Evolutionary conservation across 2,888 invertebrate species (phyloP).

Genomic region (Cataglyphis albicans): DNA sequence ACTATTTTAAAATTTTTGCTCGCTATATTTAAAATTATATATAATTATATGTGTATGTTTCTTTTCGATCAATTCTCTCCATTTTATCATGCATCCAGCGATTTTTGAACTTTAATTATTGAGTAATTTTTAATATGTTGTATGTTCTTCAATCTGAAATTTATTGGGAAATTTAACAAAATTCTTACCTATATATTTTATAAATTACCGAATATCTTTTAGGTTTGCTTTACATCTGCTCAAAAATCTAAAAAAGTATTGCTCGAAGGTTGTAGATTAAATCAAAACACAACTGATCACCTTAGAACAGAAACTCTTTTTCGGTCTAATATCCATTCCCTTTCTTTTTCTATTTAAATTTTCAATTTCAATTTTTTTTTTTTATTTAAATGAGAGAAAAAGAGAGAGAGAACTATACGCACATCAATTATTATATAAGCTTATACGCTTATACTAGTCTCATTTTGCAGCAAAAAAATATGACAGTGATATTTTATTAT

Average conservation of each 20-base stretch:
- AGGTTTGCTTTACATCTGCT: not conserved
- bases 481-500: not conserved
- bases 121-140: not conserved
- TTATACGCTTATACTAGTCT: not conserved
- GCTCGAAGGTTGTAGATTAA: not conserved
- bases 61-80: not conserved
- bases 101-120: not conserved
- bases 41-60: not conserved
- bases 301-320: not conserved
- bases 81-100: not conserved
- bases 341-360: not conserved
- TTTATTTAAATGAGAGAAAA: not conserved
- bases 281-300: not conserved
- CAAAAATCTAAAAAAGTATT: not conserved
- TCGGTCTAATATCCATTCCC: not conserved
- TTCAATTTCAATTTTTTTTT: too few relatives aligned
- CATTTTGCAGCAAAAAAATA: constrained; percentile 8
- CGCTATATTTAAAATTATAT: not conserved
- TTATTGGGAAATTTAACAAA: constrained; percentile 5
- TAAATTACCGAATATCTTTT: constrained; percentile 6
- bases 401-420: not conserved
- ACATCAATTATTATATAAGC: constrained; percentile 17
- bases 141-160: constrained; percentile 2
- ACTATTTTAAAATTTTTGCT: not conserved
- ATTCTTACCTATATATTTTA: constrained; percentile 1